Conservation (phyloP, 1,140 invertebrate genomes). For the Tetramorium alpestre region DNA sequence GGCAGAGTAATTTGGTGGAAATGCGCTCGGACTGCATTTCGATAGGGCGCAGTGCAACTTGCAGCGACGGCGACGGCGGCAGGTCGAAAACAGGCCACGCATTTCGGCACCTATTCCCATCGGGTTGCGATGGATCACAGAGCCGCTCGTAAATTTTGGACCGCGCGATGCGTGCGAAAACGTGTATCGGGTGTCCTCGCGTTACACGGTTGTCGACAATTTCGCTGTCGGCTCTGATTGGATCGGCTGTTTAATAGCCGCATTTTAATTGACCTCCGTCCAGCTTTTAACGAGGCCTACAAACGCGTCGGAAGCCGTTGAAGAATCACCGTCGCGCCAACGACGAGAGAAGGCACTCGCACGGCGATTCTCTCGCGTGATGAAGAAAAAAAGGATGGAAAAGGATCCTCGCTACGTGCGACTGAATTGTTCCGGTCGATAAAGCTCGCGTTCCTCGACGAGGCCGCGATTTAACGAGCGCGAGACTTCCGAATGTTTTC, state of each 20-base stretch:
- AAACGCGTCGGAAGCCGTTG: neutral
- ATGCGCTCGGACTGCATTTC: constrained; percentile 64
- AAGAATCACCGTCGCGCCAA: neutral
- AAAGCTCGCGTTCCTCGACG: neutral
- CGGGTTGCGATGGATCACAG: neutral
- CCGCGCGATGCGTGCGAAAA: constrained; percentile 31
- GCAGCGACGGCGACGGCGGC: constrained; percentile 12
- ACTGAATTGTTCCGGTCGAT: constrained; percentile 38
- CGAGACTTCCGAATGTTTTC: constrained; percentile 22
- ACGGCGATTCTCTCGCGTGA: neutral
- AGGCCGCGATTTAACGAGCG: constrained; percentile 29
- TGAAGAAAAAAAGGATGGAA: neutral
- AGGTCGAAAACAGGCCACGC: constrained; percentile 25
- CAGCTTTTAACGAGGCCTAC: neutral
- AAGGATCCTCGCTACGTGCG: neutral
- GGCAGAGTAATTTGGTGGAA: constrained; percentile 62
- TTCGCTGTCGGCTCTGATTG: neutral
- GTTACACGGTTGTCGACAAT: neutral
- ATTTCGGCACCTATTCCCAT: constrained; percentile 33
- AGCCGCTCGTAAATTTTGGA: constrained; percentile 32
- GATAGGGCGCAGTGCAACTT: constrained; percentile 20
- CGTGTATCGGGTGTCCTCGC: neutral
- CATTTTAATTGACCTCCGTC: neutral
- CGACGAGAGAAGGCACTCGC: neutral
- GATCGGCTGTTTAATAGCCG: constrained; percentile 4